These are phyloP conservation scores for Acanthurus lineatus DNA, from an alignment of 2,797 vertebrate genomes.

Conservation along the genomic window DNA sequence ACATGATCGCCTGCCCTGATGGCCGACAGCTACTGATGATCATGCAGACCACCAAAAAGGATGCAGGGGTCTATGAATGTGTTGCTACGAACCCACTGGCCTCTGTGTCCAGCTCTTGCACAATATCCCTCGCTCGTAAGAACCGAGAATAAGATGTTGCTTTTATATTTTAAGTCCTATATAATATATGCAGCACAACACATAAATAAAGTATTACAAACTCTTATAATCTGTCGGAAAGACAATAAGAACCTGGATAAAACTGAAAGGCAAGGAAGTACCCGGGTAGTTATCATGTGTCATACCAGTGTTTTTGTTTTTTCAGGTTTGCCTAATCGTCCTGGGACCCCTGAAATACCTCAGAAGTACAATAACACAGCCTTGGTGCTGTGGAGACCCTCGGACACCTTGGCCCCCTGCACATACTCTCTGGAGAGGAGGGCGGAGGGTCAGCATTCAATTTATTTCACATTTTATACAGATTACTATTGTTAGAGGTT, in stretches of 20 bases:
- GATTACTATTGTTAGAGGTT: not conserved
- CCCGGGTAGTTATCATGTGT: not conserved
- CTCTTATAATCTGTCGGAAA: not conserved
- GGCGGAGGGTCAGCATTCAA: slow-evolving; percentile 86
- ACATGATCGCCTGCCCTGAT: slow-evolving; percentile 93
- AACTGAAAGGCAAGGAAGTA: not conserved
- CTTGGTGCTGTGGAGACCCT: slow-evolving; percentile 95
- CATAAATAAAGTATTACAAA: not conserved
- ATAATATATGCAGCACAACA: not conserved
- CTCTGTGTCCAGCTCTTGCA: slow-evolving; percentile 92
- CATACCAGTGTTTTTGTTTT: slow-evolving; percentile 28
- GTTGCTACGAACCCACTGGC: slow-evolving; percentile 93
- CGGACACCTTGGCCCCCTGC: slow-evolving; percentile 92
- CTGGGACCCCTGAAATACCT: slow-evolving; percentile 94
- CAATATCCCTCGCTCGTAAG: slow-evolving; percentile 94
- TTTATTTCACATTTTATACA: not conserved
- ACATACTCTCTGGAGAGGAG: slow-evolving; percentile 93
- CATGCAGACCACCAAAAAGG: slow-evolving; percentile 91
- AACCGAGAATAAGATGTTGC: not conserved
- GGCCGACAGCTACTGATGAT: slow-evolving; percentile 96
- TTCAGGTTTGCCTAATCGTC: slow-evolving; percentile 91
- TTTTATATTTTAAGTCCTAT: not conserved
- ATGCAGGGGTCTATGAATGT: slow-evolving; percentile 95
- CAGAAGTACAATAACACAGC: slow-evolving; percentile 97
- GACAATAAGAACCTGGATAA: not conserved